A percentile compares a stretch with the other conserved stretches of the same genome.
Conservation (phyloP, 2,888 invertebrate genomes). For the Tetranychus truncatus region DNA sequence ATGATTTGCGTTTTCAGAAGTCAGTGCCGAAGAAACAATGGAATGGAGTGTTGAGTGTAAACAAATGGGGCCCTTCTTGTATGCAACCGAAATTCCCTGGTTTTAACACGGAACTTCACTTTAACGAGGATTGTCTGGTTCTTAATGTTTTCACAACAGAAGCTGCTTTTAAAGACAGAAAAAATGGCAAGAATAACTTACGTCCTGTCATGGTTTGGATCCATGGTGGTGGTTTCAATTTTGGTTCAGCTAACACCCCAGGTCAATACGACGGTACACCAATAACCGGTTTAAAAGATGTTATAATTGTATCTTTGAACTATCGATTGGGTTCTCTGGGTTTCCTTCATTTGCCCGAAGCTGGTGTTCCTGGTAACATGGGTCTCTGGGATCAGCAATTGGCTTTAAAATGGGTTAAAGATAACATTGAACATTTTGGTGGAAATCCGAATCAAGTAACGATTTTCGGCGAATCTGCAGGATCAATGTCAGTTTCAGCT, state of each 20-base stretch:
- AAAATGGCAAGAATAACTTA: not conserved
- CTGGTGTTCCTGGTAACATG: constrained; percentile 10
- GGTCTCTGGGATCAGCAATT: constrained; percentile 10
- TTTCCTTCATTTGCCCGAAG: not conserved
- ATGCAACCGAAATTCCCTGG: not conserved
- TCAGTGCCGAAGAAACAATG: not conserved
- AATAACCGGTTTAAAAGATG: constrained; percentile 6
- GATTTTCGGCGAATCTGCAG: constrained; percentile 9
- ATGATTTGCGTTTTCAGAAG: not conserved
- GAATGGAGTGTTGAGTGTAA: not conserved
- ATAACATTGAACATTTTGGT: constrained; percentile 9
- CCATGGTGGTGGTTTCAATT: constrained; percentile 12
- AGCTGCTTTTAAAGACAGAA: not conserved
- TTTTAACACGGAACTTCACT: not conserved
- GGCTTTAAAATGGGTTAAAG: constrained; percentile 8
- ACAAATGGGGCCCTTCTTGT: not conserved
- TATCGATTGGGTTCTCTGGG: constrained; percentile 11
- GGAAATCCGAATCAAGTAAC: not conserved
- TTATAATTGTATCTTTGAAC: not conserved
- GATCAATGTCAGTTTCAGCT: not conserved
- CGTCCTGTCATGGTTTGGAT: constrained; percentile 14
- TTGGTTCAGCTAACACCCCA: constrained; percentile 5
- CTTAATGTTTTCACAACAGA: constrained; percentile 20
- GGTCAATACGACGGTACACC: not conserved
- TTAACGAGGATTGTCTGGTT: constrained; percentile 21